Base-by-base conservation (phyloP, 2,888 invertebrate genomes). In the Cenopis cana region DNA sequence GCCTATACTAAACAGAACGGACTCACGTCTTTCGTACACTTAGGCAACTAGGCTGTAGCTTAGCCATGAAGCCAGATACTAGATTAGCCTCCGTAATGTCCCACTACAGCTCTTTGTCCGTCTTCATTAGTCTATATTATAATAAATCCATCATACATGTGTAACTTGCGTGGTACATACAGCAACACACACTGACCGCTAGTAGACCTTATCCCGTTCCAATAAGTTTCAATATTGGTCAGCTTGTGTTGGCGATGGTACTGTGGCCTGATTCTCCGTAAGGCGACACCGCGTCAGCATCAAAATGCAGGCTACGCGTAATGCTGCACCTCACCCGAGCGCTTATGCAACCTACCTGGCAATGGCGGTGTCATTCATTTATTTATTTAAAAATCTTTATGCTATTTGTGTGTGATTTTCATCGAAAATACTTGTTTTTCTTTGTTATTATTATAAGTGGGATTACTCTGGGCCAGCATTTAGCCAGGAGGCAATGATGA, bases 211-310 rank as follows among this genome's bases (percentile, higher is more conserved):
- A 46, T 46, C 12, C n/a, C 14, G 1, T n/a, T n/a, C n/a, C n/a
- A 46, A 4, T 46, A 46, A 46, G 8, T 5, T 33, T 6, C 9
- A 33, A 33, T 5, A 33, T 33, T 33, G 33, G 33, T 33, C 33
- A 33, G 33, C 33, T 8, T 33, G 33, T 33, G 5, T 33, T 33
- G 33, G 33, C 33, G 33, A 33, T 33, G 33, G 33, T 8, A 33
- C 33, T 5, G 46, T 49, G 64, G 64, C 64, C 64, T 54, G 64
- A 14, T 64, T 64, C 61, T 14, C 33, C 20, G 64, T 64, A 64
- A 64, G 54, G 11, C 54, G 64, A 64, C 52, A 64, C 62, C n/a
- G 9, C 52, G 64, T 64, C 64, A 64, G 62, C 62, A 62, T 4
- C 29, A 14, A 20, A 50, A 52, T 64, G 64, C 64, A 49, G 60